These are phyloP conservation scores for Eospalax fontanierii DNA, from an alignment of 2,797 vertebrate genomes.

Conservation along the genomic window DNA sequence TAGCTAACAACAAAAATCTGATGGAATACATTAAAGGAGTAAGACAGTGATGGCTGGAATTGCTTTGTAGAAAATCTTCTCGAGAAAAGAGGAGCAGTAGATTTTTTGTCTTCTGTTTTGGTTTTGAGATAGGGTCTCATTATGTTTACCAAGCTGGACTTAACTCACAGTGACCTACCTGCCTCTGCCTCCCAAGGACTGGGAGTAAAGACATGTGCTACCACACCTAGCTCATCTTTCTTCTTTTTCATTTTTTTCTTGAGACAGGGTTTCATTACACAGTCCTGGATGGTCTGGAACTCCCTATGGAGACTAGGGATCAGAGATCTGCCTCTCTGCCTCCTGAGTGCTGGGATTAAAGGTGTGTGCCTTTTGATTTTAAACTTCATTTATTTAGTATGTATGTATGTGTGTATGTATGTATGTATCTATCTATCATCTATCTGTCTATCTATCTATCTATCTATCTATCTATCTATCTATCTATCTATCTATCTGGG, in stretches of 20 bases:
- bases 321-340: no score
- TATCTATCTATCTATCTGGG: neutral
- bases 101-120: neutral
- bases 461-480: neutral
- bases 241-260: no score
- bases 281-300: no score
- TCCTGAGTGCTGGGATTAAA: no score
- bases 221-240: no score
- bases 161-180: no score
- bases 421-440: no score
- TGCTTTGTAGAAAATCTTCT: neutral
- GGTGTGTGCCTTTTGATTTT: neutral
- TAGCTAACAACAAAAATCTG: conserved; percentile 7
- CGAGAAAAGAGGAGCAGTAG: neutral
- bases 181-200: neutral
- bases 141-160: no score
- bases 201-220: no score
- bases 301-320: no score
- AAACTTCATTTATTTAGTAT: neutral
- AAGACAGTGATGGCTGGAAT: neutral
- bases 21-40: neutral
- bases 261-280: no score
- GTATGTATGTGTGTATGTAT: no score
- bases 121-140: neutral
- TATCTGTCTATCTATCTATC: neutral